phyloP scores from a whole-genome alignment of 2,797 vertebrate species.

The Sebastes goodei region DNA sequence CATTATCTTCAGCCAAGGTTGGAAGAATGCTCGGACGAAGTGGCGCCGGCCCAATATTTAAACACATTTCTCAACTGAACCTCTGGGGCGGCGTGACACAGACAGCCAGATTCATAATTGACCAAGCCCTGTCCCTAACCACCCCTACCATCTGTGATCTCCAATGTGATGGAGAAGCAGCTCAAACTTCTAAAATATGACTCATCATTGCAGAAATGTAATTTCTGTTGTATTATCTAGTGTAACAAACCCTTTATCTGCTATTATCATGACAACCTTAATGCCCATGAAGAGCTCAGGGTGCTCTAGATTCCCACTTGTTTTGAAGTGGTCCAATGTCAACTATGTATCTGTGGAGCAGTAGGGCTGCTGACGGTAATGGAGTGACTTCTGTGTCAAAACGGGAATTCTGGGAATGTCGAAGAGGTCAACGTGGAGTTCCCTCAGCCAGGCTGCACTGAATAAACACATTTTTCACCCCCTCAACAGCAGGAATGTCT shows the following conservation, averaged over 20 bases:
- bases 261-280: neutral
- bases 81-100: slow-evolving; percentile 40
- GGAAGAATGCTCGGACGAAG: slow-evolving; percentile 59
- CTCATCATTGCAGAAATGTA: neutral
- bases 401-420: slow-evolving; percentile 57
- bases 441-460: slow-evolving; percentile 24
- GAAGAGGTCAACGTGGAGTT: slow-evolving; percentile 47
- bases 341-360: slow-evolving; percentile 8
- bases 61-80: slow-evolving; percentile 64
- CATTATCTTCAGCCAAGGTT: slow-evolving; percentile 73
- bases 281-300: neutral
- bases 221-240: neutral
- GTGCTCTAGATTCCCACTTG: neutral
- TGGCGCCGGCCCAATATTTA: slow-evolving; percentile 70
- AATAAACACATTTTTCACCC: slow-evolving; percentile 49
- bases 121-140: slow-evolving; percentile 31
- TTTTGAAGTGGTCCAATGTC: neutral
- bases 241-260: neutral
- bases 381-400: slow-evolving; percentile 12
- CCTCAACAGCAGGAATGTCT: slow-evolving; percentile 35
- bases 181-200: neutral
- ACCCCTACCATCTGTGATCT: slow-evolving; percentile 7
- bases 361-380: slow-evolving; percentile 11
- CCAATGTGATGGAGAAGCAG: neutral
- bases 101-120: slow-evolving; percentile 44